Percentiles rank a stretch among this genome's conserved stretches.
These are phyloP conservation scores for Galeopsomyia nigrocyanea DNA, from an alignment of 2,888 invertebrate species.

Conservation along the genomic window DNA sequence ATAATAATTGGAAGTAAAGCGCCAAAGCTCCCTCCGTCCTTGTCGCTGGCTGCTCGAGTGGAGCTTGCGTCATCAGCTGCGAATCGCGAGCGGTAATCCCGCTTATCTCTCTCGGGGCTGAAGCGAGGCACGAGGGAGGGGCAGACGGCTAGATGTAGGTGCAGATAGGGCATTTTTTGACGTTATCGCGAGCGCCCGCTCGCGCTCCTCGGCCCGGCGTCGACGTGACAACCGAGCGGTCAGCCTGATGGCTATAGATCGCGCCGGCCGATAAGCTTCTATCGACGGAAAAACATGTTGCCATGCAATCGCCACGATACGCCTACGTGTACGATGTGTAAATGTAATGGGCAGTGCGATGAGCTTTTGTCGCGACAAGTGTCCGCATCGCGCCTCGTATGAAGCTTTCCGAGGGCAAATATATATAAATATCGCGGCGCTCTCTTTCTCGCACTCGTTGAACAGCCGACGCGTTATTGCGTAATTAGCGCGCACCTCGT, in stretches of 20 bases:
- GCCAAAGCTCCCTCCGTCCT: background rate
- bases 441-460: too few species aligned
- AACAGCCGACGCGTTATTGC: too few species aligned
- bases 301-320: too few species aligned
- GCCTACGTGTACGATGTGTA: too few species aligned
- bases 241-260: background rate
- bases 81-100: conserved; percentile 52
- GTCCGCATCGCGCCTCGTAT: too few species aligned
- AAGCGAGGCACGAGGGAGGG: background rate
- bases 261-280: background rate
- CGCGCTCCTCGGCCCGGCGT: background rate
- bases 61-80: conserved; percentile 56
- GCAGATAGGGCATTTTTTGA: conserved; percentile 26
- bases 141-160: conserved; percentile 9
- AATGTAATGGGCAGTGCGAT: background rate
- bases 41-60: conserved; percentile 10
- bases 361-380: too few species aligned
- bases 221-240: conserved; percentile 3
- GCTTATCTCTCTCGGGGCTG: conserved; percentile 39
- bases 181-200: conserved; percentile 12
- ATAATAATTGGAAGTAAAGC: too few species aligned
- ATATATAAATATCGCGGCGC: too few species aligned
- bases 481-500: too few species aligned
- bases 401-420: too few species aligned
- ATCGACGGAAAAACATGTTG: conserved; percentile 4